These are phyloP conservation scores for Synaphobranchus kaupii DNA, from an alignment of 2,797 vertebrate species.

Conservation along the genomic window DNA sequence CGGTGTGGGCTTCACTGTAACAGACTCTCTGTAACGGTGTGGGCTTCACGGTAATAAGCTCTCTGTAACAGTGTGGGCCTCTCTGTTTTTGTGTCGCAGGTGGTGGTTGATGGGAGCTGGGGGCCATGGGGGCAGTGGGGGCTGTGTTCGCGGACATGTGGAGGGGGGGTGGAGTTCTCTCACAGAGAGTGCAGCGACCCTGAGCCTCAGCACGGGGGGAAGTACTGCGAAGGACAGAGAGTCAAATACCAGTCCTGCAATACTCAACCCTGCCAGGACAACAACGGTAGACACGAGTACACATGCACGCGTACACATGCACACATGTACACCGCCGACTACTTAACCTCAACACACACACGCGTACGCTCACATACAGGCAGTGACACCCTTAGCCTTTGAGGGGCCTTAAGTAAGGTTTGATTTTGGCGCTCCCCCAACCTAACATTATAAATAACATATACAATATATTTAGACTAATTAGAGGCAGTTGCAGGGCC, in stretches of 20 bases:
- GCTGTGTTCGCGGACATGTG: slow-evolving; percentile 88
- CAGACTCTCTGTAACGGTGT: background rate
- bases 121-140: slow-evolving; percentile 88
- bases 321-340: background rate
- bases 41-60: background rate
- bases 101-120: slow-evolving; percentile 85
- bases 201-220: slow-evolving; percentile 83
- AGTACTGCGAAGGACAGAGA: slow-evolving; percentile 91
- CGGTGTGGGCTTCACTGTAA: background rate
- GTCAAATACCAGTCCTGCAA: slow-evolving; percentile 91
- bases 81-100: slow-evolving; percentile 64
- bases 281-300: slow-evolving; percentile 68
- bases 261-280: slow-evolving; percentile 75
- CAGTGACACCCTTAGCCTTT: too few species aligned
- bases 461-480: too few species aligned
- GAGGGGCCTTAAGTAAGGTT: too few species aligned
- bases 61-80: background rate
- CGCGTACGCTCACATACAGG: background rate
- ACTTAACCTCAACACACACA: background rate
- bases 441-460: too few species aligned
- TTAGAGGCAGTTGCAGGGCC: too few species aligned
- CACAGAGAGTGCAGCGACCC: slow-evolving; percentile 86
- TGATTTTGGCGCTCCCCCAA: too few species aligned
- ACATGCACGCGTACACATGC: background rate
- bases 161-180: slow-evolving; percentile 92